Percentiles rank a stretch among this genome's conserved stretches.
Conservation (phyloP, 2,888 invertebrate genomes). For the Pseudanteris insignis region DNA sequence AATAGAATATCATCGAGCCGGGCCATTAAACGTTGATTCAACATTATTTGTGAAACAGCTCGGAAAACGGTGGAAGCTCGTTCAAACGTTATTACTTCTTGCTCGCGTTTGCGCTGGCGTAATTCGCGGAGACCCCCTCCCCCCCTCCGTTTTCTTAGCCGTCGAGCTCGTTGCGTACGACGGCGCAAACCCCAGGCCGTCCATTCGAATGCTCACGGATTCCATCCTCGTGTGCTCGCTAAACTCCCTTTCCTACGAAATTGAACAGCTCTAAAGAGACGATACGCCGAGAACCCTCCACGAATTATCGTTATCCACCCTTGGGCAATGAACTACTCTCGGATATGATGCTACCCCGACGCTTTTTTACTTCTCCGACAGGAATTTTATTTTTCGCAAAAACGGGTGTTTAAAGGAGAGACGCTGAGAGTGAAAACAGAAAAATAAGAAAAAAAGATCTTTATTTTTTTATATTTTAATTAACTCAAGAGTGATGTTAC, state of each 20-base stretch:
- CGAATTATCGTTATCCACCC: constrained; percentile 45
- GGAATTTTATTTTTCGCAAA: too few relatives aligned
- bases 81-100: constrained; percentile 57
- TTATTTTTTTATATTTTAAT: too few relatives aligned
- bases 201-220: constrained; percentile 43
- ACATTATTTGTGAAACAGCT: constrained; percentile 25
- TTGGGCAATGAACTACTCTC: constrained; percentile 49
- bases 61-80: constrained; percentile 34
- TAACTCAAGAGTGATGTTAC: too few relatives aligned
- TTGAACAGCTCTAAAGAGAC: constrained; percentile 51
- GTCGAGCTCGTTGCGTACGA: constrained; percentile 32
- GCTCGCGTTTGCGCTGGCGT: constrained; percentile 53
- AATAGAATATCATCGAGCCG: too few relatives aligned
- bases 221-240: constrained; percentile 43
- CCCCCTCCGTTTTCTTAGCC: constrained; percentile 14
- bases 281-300: constrained; percentile 43
- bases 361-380: too few relatives aligned
- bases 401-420: too few relatives aligned
- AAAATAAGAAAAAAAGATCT: too few relatives aligned
- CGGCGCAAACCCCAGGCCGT: constrained; percentile 25
- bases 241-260: constrained; percentile 49
- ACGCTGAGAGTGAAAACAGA: too few relatives aligned
- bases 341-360: constrained; percentile 43
- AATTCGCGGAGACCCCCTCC: constrained; percentile 31
- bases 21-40: too few relatives aligned